Base-by-base conservation (phyloP, 2,113 vertebrate species). In the Periophthalmus modestus region DNA sequence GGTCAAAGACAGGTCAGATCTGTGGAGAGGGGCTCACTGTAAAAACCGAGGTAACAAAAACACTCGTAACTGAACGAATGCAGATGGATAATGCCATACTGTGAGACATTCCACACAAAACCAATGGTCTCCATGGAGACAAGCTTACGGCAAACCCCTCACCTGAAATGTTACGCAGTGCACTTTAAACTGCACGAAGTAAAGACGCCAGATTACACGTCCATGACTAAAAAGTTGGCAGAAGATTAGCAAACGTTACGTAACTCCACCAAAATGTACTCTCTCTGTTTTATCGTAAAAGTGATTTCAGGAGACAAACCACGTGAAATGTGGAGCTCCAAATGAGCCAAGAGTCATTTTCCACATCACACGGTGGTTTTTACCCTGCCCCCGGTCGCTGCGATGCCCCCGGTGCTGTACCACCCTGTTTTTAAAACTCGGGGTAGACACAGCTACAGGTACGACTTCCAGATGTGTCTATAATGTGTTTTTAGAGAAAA, bases 381-480 rank as follows among this genome's bases (percentile, higher is more conserved):
- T 84, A 62, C 66, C 68, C 82, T 74, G 34, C 52, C 6, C 70
- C 69, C 79, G 73, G 48, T 54, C 3, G 9, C 71, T 63, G 74
- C 57, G 19, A 78, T 83, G 68, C 78, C 82, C 73, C 66, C 77
- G 72, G 68, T 83, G 74, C 75, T 71, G 78, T 67, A 74, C 68
- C 69, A 68, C 72, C 78, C 77, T 79, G 75, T 55, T 81, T 89
- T 88, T 76, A 84, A 83, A 75, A 34, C 70, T 69, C 74, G 66
- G 76, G 80, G 78, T 88, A 86, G 83, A 68, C 70, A 81, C 68
- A 76, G 83, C 85, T 89, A 39, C 62, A 67, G 66, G 66, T 67
- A 89, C 92, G 74, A 78, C 76, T 92, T 92, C 88, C 91, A 93
- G 89, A 92, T 93, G 88, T 71, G 68, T 69, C 74, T 80, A 69